Conservation (phyloP, 2,797 vertebrate genomes). For the Serranus cabrilla region DNA sequence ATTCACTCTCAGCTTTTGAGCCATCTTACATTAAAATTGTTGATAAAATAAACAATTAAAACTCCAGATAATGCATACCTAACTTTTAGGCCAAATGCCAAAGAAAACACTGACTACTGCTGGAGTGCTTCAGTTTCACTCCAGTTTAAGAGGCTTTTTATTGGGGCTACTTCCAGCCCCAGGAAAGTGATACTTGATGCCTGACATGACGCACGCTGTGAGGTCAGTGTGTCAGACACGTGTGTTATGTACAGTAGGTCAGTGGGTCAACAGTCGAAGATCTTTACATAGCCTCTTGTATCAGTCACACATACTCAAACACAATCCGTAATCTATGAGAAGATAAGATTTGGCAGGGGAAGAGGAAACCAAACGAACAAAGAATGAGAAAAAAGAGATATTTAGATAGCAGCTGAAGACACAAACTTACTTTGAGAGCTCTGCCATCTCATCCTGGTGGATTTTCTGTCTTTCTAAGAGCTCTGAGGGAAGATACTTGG, state of each 20-base stretch:
- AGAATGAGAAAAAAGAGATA: background rate
- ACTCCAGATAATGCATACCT: background rate
- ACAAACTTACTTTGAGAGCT: slow-evolving; percentile 78
- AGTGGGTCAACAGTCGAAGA: slow-evolving; percentile 47
- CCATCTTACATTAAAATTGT: background rate
- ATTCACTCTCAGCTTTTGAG: background rate
- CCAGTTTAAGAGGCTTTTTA: slow-evolving; percentile 8
- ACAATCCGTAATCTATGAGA: background rate
- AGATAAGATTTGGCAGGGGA: background rate
- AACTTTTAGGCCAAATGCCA: background rate
- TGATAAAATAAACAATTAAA: background rate
- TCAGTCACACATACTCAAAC: background rate
- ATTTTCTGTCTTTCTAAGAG: slow-evolving; percentile 91
- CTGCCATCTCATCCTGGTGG: slow-evolving; percentile 89
- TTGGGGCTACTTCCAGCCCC: background rate
- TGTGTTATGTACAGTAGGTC: slow-evolving; percentile 27
- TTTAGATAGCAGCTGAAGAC: background rate
- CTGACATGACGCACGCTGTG: background rate
- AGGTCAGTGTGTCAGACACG: slow-evolving; percentile 44
- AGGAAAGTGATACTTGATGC: slow-evolving; percentile 24
- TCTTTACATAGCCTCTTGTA: background rate
- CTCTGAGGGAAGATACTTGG: slow-evolving; percentile 89
- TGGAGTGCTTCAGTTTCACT: background rate
- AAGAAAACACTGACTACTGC: background rate
- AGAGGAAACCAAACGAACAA: background rate